These are phyloP conservation scores for Leuciscus idus DNA, from an alignment of 2,113 vertebrate species.

Conservation along the genomic window DNA sequence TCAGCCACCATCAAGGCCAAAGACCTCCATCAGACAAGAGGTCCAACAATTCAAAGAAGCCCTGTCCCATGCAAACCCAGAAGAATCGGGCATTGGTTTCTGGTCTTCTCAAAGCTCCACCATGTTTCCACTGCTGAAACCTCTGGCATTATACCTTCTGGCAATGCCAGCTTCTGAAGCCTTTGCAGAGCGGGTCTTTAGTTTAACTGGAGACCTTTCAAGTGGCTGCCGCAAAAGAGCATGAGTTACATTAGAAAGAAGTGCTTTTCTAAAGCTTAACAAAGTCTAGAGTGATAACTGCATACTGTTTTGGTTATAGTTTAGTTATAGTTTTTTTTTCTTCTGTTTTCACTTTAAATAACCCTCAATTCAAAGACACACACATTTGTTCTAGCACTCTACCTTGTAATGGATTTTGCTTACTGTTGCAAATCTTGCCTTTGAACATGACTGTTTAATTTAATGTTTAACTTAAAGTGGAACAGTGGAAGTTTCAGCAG, in stretches of 20 bases:
- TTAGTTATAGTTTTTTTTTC: background rate
- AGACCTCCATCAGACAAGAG: slow-evolving; percentile 31
- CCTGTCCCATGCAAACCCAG: slow-evolving; percentile 12
- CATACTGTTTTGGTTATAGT: background rate
- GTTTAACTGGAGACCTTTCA: slow-evolving; percentile 35
- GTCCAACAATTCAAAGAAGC: slow-evolving; percentile 26
- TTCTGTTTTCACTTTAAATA: background rate
- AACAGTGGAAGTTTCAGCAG: too few species aligned
- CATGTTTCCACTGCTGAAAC: slow-evolving; percentile 32
- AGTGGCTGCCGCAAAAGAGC: slow-evolving; percentile 28
- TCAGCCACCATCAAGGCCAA: slow-evolving; percentile 32
- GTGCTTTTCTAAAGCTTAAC: background rate
- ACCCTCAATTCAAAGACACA: background rate
- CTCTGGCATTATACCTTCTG: slow-evolving; percentile 46
- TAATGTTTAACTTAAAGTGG: too few species aligned
- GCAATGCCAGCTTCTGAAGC: slow-evolving; percentile 43
- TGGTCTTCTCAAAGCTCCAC: slow-evolving; percentile 23
- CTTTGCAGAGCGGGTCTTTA: slow-evolving; percentile 44
- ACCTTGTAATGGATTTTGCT: too few species aligned
- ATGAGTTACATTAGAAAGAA: background rate
- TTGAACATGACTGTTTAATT: too few species aligned
- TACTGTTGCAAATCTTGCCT: too few species aligned
- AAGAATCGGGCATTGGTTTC: background rate
- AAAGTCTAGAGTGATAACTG: background rate
- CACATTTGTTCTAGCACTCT: too few species aligned